Base-by-base conservation (phyloP, 2,888 invertebrate species). In the Tinea pellionella region DNA sequence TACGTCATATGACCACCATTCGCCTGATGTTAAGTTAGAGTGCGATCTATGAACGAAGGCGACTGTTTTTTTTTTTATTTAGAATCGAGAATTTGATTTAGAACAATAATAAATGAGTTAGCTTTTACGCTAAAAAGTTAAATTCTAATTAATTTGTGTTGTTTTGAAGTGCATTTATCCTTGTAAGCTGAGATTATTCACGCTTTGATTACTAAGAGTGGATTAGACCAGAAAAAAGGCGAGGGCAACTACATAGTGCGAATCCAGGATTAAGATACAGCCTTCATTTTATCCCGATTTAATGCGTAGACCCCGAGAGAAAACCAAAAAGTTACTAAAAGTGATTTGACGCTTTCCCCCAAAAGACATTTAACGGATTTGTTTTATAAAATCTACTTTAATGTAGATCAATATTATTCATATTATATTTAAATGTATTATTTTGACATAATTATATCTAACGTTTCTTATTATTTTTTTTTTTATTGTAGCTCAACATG, bases 321-420 rank as follows among this genome's bases (percentile, higher is more conserved):
- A 47, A 47, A 47, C 47, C 47, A 16, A 47, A 47, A 47, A 47
- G 47, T 47, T 47, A 47, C 47, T 16, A 47, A 47, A 47, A 47
- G 12, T 16, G 47, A 47, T 47, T 47, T 47, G 47, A 47, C 47
- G 16, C 13, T 7, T 16, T 16, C 47, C 16, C 47, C 47, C 47
- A 8, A 47, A 47, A 47, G 47, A 47, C 47, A 47, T 47, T 47
- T 47, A 16, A 47, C 47, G 16, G 47, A 47, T 47, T 9, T 16
- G 15, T 13, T 8, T 15, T 47, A 47, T 16, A 47, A 47, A 47
- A 15, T 47, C 16, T 8, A 15, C 47, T 37, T 37, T 37, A 37
- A 37, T 37, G n/a, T 37, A 37, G 37, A n/a, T 37, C 37, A 6
- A 37, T 37, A 37, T 24, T n/a, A n/a, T n/a, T n/a, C n/a, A 24